phyloP scores from a whole-genome alignment of 2,888 invertebrate species.

The Augochlorella aurata region DNA sequence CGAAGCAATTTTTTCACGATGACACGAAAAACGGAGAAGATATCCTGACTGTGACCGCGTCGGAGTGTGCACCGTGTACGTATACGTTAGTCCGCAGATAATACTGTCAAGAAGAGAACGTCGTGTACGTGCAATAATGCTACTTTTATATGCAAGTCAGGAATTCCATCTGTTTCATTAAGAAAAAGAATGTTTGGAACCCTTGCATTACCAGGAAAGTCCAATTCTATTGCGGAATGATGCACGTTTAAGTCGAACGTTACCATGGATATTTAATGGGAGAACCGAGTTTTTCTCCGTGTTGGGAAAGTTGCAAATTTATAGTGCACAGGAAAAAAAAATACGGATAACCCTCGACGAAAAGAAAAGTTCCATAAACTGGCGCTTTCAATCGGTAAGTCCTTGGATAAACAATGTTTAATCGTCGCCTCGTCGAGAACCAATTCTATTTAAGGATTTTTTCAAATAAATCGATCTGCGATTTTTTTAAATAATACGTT shows the following conservation, averaged over 20 bases:
- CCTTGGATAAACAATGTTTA: slow-evolving; percentile 11
- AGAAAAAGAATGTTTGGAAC: slow-evolving; percentile 54
- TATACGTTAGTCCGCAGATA: slow-evolving; percentile 40
- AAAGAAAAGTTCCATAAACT: slow-evolving; percentile 52
- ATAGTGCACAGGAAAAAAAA: slow-evolving; percentile 24
- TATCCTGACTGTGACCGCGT: slow-evolving; percentile 40
- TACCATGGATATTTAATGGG: slow-evolving; percentile 46
- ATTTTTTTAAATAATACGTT: slow-evolving; percentile 19
- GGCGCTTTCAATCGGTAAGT: slow-evolving; percentile 51
- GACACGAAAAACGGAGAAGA: slow-evolving; percentile 34
- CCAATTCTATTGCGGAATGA: slow-evolving; percentile 16
- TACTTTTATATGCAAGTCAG: slow-evolving; percentile 63
- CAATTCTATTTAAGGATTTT: slow-evolving; percentile 7
- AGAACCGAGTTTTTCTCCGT: slow-evolving; percentile 19
- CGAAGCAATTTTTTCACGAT: slow-evolving; percentile 41
- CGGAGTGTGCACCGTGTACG: slow-evolving; percentile 35
- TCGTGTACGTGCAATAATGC: slow-evolving; percentile 62
- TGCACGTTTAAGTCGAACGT: slow-evolving; percentile 15
- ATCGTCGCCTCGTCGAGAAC: background rate
- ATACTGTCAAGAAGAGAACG: slow-evolving; percentile 61
- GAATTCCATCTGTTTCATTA: slow-evolving; percentile 64
- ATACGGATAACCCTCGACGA: slow-evolving; percentile 37
- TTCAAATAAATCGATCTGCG: background rate
- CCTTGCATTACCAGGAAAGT: slow-evolving; percentile 20
- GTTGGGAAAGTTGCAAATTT: slow-evolving; percentile 31